phyloP scores from a whole-genome alignment of 1,140 invertebrate genomes.

The Diachasma alloeum region DNA sequence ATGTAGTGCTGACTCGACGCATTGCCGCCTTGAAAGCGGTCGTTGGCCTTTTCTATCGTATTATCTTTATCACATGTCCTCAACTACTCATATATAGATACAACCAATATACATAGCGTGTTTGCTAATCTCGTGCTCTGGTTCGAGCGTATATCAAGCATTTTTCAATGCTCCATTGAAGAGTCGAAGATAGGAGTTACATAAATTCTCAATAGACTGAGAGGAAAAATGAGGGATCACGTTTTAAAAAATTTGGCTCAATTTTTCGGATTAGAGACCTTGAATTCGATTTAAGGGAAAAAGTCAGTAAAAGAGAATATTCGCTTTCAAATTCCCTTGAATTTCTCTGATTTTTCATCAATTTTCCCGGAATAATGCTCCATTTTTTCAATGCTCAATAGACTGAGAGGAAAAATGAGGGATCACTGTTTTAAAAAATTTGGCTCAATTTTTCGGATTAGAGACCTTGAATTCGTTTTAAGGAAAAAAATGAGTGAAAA shows the following conservation, averaged over 20 bases:
- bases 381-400: neutral
- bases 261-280: neutral
- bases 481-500: no score
- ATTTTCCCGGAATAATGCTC: no score
- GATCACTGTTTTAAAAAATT: neutral
- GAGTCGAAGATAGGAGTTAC: neutral
- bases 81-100: neutral
- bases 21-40: constrained; percentile 49
- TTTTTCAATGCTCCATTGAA: neutral
- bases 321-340: no score
- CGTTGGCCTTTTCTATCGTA: constrained; percentile 39
- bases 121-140: neutral
- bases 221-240: neutral
- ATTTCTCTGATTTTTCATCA: no score
- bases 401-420: neutral
- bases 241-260: neutral
- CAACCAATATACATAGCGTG: neutral
- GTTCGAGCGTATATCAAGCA: neutral
- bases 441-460: neutral
- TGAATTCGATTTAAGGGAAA: no score
- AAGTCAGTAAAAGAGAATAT: no score
- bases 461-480: neutral
- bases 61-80: constrained; percentile 8
- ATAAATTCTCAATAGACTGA: neutral
- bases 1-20: neutral